A percentile compares a stretch with the other conserved stretches of the same genome.
These are phyloP conservation scores for Malurus splendens DNA, from an alignment of 2,797 vertebrate genomes.

Conservation along the genomic window DNA sequence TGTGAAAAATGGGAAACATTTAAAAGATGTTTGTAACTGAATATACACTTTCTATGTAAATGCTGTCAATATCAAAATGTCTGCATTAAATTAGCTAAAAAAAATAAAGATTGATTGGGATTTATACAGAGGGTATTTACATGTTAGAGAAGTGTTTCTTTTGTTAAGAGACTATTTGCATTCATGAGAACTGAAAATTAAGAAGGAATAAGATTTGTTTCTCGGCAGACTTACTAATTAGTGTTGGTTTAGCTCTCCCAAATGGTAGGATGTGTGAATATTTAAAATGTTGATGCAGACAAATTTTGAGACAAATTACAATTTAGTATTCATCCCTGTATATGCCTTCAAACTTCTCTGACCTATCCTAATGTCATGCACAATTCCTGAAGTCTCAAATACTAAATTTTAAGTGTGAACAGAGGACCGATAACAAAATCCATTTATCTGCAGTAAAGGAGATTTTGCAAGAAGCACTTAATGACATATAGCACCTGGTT, in stretches of 20 bases:
- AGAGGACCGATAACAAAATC: not conserved
- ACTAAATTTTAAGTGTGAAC: not conserved
- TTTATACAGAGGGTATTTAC: not conserved
- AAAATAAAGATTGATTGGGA: not conserved
- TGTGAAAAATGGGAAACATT: not conserved
- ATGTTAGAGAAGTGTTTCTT: conserved; percentile 33
- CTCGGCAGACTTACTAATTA: conserved; percentile 3
- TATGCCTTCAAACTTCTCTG: not conserved
- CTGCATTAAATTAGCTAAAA: not conserved
- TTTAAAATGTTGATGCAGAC: not conserved
- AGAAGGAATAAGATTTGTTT: not conserved
- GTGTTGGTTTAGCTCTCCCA: conserved; percentile 25
- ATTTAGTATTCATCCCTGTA: not conserved
- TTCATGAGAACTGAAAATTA: conserved; percentile 33
- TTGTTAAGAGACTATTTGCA: conserved; percentile 28
- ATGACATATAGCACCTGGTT: not conserved
- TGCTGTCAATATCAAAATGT: not conserved
- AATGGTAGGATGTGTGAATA: not conserved
- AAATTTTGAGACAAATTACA: not conserved
- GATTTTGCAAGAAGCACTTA: not conserved
- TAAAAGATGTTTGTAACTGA: not conserved
- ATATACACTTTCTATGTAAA: not conserved
- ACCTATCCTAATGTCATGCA: not conserved
- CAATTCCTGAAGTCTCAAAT: not conserved
- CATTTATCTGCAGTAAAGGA: not conserved